phyloP scores from a whole-genome alignment of 2,113 vertebrate species.

The Theristicus caerulescens region DNA sequence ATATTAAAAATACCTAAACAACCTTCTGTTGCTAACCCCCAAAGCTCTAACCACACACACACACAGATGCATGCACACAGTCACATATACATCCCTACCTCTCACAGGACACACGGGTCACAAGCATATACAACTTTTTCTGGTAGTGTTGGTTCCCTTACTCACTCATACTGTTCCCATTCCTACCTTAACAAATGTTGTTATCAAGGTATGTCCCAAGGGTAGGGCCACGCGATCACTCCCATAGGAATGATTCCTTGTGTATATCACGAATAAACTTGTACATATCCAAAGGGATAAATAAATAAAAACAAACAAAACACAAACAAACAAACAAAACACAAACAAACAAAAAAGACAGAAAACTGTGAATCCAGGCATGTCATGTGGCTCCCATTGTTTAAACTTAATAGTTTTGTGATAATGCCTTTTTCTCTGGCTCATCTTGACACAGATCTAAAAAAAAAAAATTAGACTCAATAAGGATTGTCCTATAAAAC shows the following conservation, averaged over 20 bases:
- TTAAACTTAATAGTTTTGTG: neutral
- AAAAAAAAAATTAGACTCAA: neutral
- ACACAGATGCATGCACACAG: neutral
- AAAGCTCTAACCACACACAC: neutral
- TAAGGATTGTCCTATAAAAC: neutral
- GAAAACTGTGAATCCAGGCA: neutral
- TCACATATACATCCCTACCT: neutral
- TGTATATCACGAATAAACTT: neutral
- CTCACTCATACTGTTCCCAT: neutral
- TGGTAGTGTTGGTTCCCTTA: rapidly evolving
- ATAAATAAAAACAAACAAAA: neutral
- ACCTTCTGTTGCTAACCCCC: neutral
- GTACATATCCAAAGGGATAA: neutral
- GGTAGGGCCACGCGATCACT: neutral
- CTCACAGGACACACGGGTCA: rapidly evolving
- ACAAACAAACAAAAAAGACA: neutral
- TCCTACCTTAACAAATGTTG: neutral
- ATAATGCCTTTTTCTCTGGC: neutral
- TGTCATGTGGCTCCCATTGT: rapidly evolving
- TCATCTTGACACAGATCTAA: neutral
- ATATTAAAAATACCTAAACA: neutral
- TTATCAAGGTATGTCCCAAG: neutral
- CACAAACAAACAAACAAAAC: neutral
- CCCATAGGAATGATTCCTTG: neutral
- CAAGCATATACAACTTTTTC: neutral